Conservation (phyloP, 2,113 vertebrate species). For the Nycticebus coucang region DNA sequence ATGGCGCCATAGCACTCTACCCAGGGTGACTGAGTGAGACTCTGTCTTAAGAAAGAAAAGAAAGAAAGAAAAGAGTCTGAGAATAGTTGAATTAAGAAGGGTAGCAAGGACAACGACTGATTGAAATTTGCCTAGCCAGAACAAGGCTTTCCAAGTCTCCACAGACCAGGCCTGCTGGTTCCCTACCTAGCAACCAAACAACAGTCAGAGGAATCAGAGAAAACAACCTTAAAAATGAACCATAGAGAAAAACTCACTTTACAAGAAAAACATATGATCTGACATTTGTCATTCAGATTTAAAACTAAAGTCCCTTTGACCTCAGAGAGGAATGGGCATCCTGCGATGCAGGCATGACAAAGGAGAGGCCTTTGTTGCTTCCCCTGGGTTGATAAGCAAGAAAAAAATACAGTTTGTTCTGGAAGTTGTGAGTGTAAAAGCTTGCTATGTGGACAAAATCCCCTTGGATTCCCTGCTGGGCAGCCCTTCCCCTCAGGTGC, state of each 20-base stretch:
- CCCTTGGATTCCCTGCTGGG: slow-evolving; percentile 8
- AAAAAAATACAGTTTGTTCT: slow-evolving; percentile 58
- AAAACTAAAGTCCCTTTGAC: slow-evolving; percentile 25
- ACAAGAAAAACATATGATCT: neutral
- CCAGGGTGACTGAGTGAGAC: too few relatives aligned
- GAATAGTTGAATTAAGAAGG: neutral
- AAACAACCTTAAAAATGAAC: neutral
- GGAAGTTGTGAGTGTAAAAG: neutral
- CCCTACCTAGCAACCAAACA: neutral
- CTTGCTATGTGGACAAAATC: slow-evolving; percentile 54
- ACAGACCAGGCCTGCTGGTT: neutral
- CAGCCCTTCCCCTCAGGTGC: neutral
- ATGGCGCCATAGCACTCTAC: too few relatives aligned
- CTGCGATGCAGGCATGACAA: neutral
- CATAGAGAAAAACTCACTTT: neutral
- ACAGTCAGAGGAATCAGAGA: neutral
- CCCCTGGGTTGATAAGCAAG: slow-evolving; percentile 1
- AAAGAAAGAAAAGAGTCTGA: neutral
- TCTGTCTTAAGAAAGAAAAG: too few relatives aligned
- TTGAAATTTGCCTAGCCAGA: neutral
- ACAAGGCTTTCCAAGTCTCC: neutral
- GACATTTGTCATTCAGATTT: neutral
- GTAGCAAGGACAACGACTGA: neutral
- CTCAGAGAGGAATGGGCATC: neutral
- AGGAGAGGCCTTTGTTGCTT: neutral